phyloP scores from a whole-genome alignment of 2,888 invertebrate species.

The Emmelina monodactyla region DNA sequence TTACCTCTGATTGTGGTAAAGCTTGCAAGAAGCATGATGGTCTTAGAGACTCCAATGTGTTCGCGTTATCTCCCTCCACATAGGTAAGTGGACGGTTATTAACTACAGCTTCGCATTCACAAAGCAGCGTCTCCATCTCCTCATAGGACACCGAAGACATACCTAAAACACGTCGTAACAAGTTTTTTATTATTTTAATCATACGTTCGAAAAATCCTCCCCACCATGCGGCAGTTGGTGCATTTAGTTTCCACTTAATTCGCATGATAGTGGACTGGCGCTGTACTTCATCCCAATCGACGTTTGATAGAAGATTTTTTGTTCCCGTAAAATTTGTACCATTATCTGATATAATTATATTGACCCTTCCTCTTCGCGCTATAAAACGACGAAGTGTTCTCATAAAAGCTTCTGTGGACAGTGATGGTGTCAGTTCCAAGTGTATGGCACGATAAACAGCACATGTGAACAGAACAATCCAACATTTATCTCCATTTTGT shows the following conservation, averaged over 20 bases:
- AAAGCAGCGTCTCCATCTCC: slow-evolving; percentile 10
- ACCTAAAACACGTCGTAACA: slow-evolving; percentile 27
- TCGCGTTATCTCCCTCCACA: slow-evolving; percentile 4
- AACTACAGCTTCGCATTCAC: slow-evolving; percentile 12
- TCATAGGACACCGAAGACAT: slow-evolving; percentile 12
- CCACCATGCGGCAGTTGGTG: slow-evolving; percentile 36
- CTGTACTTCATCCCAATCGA: slow-evolving; percentile 7
- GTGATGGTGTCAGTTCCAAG: slow-evolving; percentile 3
- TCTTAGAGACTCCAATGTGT: slow-evolving; percentile 1
- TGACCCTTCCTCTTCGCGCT: slow-evolving; percentile 3
- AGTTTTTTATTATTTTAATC: slow-evolving; percentile 27
- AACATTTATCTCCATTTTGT: slow-evolving; percentile 3
- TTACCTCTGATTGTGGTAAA: no score
- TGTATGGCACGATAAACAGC: slow-evolving; percentile 9
- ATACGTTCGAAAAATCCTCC: slow-evolving; percentile 42
- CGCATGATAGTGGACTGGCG: background rate
- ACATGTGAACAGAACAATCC: slow-evolving; percentile 9
- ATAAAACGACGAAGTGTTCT: slow-evolving; percentile 1
- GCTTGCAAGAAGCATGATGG: slow-evolving; percentile 2
- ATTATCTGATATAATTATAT: slow-evolving; percentile 5
- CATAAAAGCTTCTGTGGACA: background rate
- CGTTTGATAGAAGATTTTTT: slow-evolving; percentile 3
- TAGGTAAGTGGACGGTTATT: slow-evolving; percentile 10
- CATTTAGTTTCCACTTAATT: slow-evolving; percentile 28
- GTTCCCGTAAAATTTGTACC: slow-evolving; percentile 9